Evolutionary conservation across 23 tunicate genomes (phyloP), one percentile per base, ranked within the genome.

Genomic region (Trididemnum miniatum): DNA sequence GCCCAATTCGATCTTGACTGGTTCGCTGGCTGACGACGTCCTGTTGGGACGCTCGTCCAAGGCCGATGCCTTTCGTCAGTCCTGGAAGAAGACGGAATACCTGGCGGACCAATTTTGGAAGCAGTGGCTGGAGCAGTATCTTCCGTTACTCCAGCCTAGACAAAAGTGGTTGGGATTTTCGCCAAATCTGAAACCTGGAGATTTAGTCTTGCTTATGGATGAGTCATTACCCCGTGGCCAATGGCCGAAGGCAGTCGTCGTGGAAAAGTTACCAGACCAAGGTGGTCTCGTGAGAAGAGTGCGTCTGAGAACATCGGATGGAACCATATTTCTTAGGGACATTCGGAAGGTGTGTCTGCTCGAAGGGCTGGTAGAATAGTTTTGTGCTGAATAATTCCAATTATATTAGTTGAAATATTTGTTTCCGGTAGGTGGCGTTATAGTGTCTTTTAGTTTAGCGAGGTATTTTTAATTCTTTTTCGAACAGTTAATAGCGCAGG

Each of bases 221-320:
- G 79, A 80, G 30, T 30, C 26, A 12, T 1, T 5, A 22, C 27
- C 9, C 1, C 39, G 36, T n/a, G n/a, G n/a, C n/a, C n/a, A n/a
- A n/a, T n/a, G n/a, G n/a, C n/a, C n/a, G n/a, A n/a, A n/a, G n/a
- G 86, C 76, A 34, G 5, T 80, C 5, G 77, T 80, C 1, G 77
- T 34, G 51, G 79, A 80, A 20, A 65, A 31, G 52, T 65, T 32
- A 29, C 86, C 86, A 4, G 79, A 71, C 38, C 1, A 29, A 26
- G n/a, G 31, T 20, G 79, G 52, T 27, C 29, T 71, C 5, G 65
- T 82, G 7, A 50, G 78, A 4, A n/a, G 86, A 71, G 65, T 26
- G n/a, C 59, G 62, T 9, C 35, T 81, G n/a, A 28, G 59, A 0
- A 66, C 54, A 0, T 0, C 78, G 0, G 38, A 32, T 22, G 37